A percentile compares a stretch with the other conserved stretches of the same genome.
Conservation (phyloP, 2,797 vertebrate genomes). For the Botia kubotai region DNA sequence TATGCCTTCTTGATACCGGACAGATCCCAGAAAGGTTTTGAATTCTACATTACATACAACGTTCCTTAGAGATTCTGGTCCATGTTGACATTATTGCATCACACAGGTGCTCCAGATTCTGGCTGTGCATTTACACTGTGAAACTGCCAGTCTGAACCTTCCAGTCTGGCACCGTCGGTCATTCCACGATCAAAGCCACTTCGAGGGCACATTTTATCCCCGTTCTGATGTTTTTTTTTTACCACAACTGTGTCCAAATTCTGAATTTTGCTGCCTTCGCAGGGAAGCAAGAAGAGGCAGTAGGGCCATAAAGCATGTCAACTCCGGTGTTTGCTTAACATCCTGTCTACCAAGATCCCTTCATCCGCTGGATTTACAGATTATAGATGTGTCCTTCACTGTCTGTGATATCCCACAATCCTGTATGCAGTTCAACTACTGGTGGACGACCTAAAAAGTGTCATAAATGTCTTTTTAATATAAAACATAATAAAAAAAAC, state of each 20-base stretch:
- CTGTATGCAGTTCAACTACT: too few relatives aligned
- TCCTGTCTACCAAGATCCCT: not conserved
- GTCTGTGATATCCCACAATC: not conserved
- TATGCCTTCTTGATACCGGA: too few relatives aligned
- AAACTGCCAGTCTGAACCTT: not conserved
- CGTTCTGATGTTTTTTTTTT: not conserved
- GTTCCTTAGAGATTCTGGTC: not conserved
- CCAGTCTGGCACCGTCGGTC: not conserved
- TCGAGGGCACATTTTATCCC: not conserved
- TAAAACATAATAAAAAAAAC: too few relatives aligned
- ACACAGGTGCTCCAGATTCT: not conserved
- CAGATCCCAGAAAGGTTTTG: too few relatives aligned
- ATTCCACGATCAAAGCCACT: not conserved
- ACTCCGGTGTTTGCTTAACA: not conserved
- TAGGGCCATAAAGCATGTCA: not conserved
- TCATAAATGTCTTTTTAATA: too few relatives aligned
- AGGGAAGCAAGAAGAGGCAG: not conserved
- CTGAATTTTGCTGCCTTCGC: not conserved
- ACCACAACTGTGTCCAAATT: not conserved
- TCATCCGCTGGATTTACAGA: not conserved
- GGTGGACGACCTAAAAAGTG: too few relatives aligned
- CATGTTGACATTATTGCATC: not conserved
- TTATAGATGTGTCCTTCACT: not conserved
- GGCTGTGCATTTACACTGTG: not conserved
- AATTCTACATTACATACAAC: too few relatives aligned